Percentiles rank a stretch among this genome's conserved stretches.
These are phyloP conservation scores for Leucophenga maculata DNA, from an alignment of 2,888 invertebrate species.

Conservation along the genomic window DNA sequence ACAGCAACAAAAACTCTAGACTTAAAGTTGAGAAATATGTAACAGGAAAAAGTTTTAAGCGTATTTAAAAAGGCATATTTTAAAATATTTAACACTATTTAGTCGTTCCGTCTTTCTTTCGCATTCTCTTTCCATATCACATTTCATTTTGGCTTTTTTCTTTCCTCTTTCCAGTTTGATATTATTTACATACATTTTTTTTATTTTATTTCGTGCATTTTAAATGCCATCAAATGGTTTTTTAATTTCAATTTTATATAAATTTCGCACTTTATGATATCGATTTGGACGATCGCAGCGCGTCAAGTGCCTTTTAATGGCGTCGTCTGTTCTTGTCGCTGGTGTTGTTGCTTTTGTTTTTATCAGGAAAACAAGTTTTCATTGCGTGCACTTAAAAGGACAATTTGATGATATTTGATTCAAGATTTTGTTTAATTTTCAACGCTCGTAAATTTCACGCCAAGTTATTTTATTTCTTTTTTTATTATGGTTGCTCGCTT, in stretches of 20 bases:
- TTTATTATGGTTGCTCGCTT: neutral
- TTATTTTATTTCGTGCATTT: slow-evolving; percentile 28
- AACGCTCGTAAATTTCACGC: slow-evolving; percentile 2
- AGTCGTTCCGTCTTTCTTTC: too few relatives aligned
- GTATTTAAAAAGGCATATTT: too few relatives aligned
- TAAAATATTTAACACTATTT: too few relatives aligned
- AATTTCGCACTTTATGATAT: slow-evolving; percentile 52
- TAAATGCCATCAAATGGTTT: slow-evolving; percentile 40
- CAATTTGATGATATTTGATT: slow-evolving; percentile 41
- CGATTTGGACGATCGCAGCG: neutral
- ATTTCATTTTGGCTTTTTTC: slow-evolving; percentile 2
- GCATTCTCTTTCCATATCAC: too few relatives aligned
- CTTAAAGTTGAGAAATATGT: too few relatives aligned
- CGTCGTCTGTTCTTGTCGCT: slow-evolving; percentile 15
- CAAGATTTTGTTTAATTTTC: neutral
- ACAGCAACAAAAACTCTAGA: neutral
- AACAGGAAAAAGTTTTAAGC: too few relatives aligned
- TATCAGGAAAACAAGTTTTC: slow-evolving; percentile 45
- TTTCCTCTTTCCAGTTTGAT: slow-evolving; percentile 10
- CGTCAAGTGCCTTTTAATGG: slow-evolving; percentile 50
- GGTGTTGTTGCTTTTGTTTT: slow-evolving; percentile 33
- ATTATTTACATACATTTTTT: slow-evolving; percentile 24
- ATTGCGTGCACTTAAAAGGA: slow-evolving; percentile 47
- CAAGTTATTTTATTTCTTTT: neutral
- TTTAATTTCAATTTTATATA: slow-evolving; percentile 58